phyloP scores from a whole-genome alignment of 2,113 vertebrate species.

The Mastomys coucha region DNA sequence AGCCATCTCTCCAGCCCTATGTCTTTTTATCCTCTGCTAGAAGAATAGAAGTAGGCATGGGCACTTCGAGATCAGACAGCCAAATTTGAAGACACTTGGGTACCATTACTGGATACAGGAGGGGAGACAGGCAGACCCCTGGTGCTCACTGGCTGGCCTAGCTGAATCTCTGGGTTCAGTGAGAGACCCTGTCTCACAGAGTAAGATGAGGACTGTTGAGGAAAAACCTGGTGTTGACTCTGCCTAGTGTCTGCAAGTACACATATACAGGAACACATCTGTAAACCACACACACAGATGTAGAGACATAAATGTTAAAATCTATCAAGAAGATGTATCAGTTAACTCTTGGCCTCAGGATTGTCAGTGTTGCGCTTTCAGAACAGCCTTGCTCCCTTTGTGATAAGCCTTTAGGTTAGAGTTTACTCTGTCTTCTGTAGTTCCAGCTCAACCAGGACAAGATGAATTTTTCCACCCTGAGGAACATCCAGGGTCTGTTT shows the following conservation, averaged over 20 bases:
- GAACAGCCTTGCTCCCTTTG: rapidly evolving
- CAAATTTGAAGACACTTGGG: neutral
- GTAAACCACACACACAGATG: too few relatives aligned
- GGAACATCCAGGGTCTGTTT: neutral
- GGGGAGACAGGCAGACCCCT: neutral
- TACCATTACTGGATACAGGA: neutral
- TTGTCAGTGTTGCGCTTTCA: neutral
- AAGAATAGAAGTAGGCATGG: neutral
- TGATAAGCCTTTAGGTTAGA: neutral
- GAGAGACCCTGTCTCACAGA: neutral
- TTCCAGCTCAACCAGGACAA: neutral
- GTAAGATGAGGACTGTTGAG: neutral
- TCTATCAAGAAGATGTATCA: neutral
- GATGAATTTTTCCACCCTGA: neutral
- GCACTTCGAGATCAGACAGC: neutral
- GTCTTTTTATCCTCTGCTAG: neutral
- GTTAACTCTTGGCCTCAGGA: neutral
- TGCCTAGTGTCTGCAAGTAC: neutral
- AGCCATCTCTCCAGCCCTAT: neutral
- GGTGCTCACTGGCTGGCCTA: neutral
- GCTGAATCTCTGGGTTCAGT: neutral
- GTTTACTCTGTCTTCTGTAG: slow-evolving; percentile 84
- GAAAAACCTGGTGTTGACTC: neutral
- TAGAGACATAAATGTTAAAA: neutral
- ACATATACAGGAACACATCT: neutral